These are phyloP conservation scores for Cheilosia variabilis DNA, from an alignment of 2,888 invertebrate genomes.

Conservation along the genomic window DNA sequence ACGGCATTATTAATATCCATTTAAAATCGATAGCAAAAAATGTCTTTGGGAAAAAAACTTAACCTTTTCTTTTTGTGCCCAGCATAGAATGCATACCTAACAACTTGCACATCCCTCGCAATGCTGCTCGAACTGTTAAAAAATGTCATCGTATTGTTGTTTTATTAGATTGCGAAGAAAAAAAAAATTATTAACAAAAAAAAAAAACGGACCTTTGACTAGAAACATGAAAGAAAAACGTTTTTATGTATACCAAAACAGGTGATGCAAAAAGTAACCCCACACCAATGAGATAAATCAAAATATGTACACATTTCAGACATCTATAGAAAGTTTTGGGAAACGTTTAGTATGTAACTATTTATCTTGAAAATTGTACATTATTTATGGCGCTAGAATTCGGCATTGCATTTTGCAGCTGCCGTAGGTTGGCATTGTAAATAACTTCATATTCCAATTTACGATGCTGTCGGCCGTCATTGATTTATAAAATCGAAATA, in stretches of 20 bases:
- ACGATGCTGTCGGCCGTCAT: no score
- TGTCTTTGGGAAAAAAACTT: slow-evolving; percentile 25
- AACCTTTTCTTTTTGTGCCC: slow-evolving; percentile 31
- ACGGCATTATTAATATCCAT: neutral
- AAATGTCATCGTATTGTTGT: neutral
- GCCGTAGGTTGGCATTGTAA: no score
- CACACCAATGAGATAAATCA: neutral
- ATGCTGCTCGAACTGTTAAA: slow-evolving; percentile 6
- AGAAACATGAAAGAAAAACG: slow-evolving; percentile 3
- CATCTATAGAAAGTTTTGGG: no score
- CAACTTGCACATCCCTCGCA: slow-evolving; percentile 10
- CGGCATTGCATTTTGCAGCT: no score
- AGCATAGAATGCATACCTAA: neutral
- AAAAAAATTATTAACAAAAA: neutral
- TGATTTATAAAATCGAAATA: no score
- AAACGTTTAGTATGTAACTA: no score
- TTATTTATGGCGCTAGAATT: no score
- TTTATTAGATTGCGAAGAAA: no score
- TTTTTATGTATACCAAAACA: slow-evolving; percentile 67
- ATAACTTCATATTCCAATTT: no score
- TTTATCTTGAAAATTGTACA: no score
- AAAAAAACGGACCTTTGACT: slow-evolving; percentile 19
- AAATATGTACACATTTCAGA: no score
- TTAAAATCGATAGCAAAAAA: neutral
- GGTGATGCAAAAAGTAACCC: slow-evolving; percentile 50